Evolutionary conservation across 2,888 invertebrate genomes (phyloP).

Genomic region (Petrolisthes manimaculis): DNA sequence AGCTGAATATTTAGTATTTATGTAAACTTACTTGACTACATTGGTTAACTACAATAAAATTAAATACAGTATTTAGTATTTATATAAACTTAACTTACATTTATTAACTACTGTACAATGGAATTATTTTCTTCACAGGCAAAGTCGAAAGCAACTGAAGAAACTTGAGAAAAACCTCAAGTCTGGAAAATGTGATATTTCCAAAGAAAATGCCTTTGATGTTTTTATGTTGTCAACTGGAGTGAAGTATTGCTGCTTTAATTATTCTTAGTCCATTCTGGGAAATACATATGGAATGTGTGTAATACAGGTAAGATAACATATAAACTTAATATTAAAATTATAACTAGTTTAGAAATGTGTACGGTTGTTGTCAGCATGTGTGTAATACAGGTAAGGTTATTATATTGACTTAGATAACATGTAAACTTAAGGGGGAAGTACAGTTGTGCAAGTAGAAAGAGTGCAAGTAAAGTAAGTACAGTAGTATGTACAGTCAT

Average conservation of each 20-base stretch:
- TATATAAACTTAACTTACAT: not conserved
- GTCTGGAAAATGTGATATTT: constrained; percentile 85
- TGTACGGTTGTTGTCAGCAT: constrained; percentile 73
- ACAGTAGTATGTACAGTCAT: too few relatives aligned
- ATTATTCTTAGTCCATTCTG: constrained; percentile 96
- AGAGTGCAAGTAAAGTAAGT: too few relatives aligned
- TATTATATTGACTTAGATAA: not conserved
- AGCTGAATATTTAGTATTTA: too few relatives aligned
- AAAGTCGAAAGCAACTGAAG: constrained; percentile 84
- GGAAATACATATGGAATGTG: constrained; percentile 98
- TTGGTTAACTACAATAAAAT: too few relatives aligned
- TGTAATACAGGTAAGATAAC: constrained; percentile 81
- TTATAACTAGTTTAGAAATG: too few relatives aligned
- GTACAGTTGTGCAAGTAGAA: too few relatives aligned
- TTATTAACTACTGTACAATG: not conserved
- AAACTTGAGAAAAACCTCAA: constrained; percentile 86
- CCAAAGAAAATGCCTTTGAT: constrained; percentile 90
- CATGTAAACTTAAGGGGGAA: too few relatives aligned
- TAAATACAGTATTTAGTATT: not conserved
- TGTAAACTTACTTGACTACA: too few relatives aligned
- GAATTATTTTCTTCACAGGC: constrained; percentile 71
- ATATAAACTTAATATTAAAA: too few relatives aligned
- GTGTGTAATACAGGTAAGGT: constrained; percentile 86
- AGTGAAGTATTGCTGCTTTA: constrained; percentile 96
- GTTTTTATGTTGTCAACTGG: constrained; percentile 94